A percentile compares a stretch with the other conserved stretches of the same genome.
Conservation (phyloP, 1,140 invertebrate species). For the Anastatus disparis region DNA sequence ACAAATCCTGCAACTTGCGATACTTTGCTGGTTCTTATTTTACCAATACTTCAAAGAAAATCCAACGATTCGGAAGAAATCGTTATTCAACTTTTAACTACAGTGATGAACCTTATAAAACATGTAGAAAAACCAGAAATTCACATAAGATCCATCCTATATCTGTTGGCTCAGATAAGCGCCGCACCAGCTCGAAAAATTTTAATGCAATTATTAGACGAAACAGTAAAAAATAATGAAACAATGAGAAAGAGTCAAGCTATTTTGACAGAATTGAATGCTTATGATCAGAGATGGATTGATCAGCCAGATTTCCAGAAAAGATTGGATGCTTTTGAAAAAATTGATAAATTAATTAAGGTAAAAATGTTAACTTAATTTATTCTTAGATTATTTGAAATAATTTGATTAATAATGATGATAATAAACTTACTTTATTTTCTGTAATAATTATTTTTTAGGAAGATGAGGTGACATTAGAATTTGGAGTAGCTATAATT, state of each 20-base stretch:
- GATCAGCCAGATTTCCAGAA: constrained; percentile 92
- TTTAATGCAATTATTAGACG: constrained; percentile 70
- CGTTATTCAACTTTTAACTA: constrained; percentile 74
- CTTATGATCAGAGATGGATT: constrained; percentile 85
- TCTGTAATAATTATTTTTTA: constrained; percentile 1
- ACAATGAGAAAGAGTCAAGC: constrained; percentile 59
- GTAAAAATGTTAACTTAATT: constrained; percentile 16
- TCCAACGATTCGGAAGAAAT: constrained; percentile 70
- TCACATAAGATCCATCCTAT: constrained; percentile 75
- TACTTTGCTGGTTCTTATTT: constrained; percentile 74
- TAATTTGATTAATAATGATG: not conserved
- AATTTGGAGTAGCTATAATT: constrained; percentile 78
- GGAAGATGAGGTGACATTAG: constrained; percentile 68
- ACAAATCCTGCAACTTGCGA: constrained; percentile 74
- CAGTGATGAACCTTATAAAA: constrained; percentile 78
- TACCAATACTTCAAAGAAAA: constrained; percentile 81
- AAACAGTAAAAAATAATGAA: constrained; percentile 64
- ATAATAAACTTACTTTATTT: not conserved
- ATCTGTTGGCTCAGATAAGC: constrained; percentile 73
- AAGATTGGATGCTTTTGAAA: constrained; percentile 78
- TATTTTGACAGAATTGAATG: constrained; percentile 80
- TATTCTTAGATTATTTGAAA: not conserved
- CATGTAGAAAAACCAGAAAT: constrained; percentile 73
- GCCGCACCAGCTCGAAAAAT: constrained; percentile 73
- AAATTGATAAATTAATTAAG: constrained; percentile 72